phyloP scores from a whole-genome alignment of 1,140 invertebrate genomes.

The Acromyrmex charruanus region DNA sequence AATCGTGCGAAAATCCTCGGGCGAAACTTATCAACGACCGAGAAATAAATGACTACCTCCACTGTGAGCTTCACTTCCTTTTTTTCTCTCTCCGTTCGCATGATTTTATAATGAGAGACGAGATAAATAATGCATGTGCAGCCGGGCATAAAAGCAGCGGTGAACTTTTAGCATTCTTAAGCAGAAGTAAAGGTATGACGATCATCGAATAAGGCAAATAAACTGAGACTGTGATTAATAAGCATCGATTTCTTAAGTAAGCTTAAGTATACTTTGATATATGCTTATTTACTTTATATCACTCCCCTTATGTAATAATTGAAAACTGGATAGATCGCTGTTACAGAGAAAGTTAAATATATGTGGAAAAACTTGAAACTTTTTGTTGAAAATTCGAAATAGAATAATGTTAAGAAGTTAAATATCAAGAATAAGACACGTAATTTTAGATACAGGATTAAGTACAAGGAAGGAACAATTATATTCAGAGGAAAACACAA shows the following conservation, averaged over 20 bases:
- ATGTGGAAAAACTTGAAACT: background rate
- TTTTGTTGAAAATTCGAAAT: background rate
- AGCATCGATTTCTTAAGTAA: constrained; percentile 51
- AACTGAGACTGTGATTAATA: constrained; percentile 52
- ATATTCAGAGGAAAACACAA: background rate
- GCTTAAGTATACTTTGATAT: constrained; percentile 25
- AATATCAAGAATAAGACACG: background rate
- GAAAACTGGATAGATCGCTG: background rate
- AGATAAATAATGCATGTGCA: constrained; percentile 53
- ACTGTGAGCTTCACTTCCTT: background rate
- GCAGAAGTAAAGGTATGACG: constrained; percentile 28
- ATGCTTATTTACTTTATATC: constrained; percentile 29
- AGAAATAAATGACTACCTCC: constrained; percentile 51
- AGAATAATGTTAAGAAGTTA: background rate
- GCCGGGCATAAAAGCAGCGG: constrained; percentile 33
- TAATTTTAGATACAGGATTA: background rate
- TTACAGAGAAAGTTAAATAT: background rate
- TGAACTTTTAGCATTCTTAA: constrained; percentile 51
- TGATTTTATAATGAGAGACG: constrained; percentile 59
- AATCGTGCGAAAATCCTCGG: constrained; percentile 47
- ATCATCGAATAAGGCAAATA: constrained; percentile 38
- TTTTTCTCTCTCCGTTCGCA: background rate
- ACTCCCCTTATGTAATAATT: constrained; percentile 11
- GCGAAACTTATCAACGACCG: constrained; percentile 58
- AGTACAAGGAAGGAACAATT: background rate